Percentiles rank a stretch among this genome's conserved stretches.
Evolutionary conservation across 2,888 invertebrate genomes (phyloP).

Genomic region (Ochropacha duplaris): DNA sequence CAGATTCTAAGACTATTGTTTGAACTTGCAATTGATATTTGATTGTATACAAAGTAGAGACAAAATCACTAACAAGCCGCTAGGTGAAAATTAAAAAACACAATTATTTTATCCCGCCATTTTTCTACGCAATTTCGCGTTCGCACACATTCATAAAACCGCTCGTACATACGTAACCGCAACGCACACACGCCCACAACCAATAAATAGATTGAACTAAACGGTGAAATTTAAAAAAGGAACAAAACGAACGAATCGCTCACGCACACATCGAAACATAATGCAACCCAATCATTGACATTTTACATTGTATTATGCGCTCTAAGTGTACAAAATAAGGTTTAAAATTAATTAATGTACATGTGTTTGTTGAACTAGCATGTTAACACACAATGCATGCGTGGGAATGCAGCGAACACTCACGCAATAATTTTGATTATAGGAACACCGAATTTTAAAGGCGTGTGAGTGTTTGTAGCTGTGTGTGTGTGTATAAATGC

Average conservation of each 20-base stretch:
- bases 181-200: slow-evolving; percentile 67
- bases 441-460: slow-evolving; percentile 74
- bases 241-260: slow-evolving; percentile 79
- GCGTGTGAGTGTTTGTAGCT: slow-evolving; percentile 48
- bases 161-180: slow-evolving; percentile 51
- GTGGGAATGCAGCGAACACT: slow-evolving; percentile 67
- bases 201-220: slow-evolving; percentile 84
- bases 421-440: slow-evolving; percentile 66
- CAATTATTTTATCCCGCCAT: slow-evolving; percentile 63
- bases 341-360: slow-evolving; percentile 32
- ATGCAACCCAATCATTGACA: slow-evolving; percentile 79
- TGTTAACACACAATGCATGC: slow-evolving; percentile 64
- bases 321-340: slow-evolving; percentile 31
- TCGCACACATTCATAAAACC: slow-evolving; percentile 43
- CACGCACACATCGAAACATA: slow-evolving; percentile 60
- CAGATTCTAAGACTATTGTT: too few relatives aligned
- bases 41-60: neutral
- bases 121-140: slow-evolving; percentile 78
- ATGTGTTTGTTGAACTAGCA: slow-evolving; percentile 67
- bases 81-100: slow-evolving; percentile 48
- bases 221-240: slow-evolving; percentile 83
- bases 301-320: slow-evolving; percentile 29
- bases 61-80: slow-evolving; percentile 4
- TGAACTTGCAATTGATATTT: too few relatives aligned
- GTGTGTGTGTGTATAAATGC: slow-evolving; percentile 59